These are phyloP conservation scores for Pteruthius melanotis DNA, from an alignment of 2,113 vertebrate genomes.

Conservation along the genomic window DNA sequence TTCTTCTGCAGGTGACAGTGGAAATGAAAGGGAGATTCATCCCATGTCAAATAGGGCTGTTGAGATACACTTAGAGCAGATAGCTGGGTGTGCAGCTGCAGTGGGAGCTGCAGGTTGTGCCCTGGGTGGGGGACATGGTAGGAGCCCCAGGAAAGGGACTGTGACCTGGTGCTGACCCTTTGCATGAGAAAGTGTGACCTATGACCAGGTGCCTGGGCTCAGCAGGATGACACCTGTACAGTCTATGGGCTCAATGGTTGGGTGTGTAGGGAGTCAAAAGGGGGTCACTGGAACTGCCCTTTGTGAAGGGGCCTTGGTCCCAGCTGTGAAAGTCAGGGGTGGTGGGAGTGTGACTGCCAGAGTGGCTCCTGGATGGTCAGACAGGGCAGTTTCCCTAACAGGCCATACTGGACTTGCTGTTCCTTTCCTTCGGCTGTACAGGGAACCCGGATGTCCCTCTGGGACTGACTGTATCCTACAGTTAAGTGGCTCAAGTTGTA, in stretches of 20 bases:
- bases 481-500: neutral
- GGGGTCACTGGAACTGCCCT: neutral
- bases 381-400: neutral
- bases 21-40: neutral
- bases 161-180: neutral
- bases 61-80: neutral
- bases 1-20: neutral
- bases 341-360: neutral
- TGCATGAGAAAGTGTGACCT: neutral
- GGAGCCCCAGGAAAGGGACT: neutral
- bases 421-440: neutral
- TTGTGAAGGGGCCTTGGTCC: neutral
- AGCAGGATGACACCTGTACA: neutral
- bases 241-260: neutral
- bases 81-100: neutral
- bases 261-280: fast-evolving
- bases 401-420: neutral
- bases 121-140: fast-evolving
- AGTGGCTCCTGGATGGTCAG: neutral
- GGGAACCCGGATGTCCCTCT: neutral
- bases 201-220: neutral
- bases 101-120: neutral
- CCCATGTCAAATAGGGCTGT: neutral
- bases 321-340: neutral
- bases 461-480: neutral